A percentile compares a stretch with the other conserved stretches of the same genome.
Conservation (phyloP, 2,113 vertebrate species). For the Pollimyrus isidori region DNA sequence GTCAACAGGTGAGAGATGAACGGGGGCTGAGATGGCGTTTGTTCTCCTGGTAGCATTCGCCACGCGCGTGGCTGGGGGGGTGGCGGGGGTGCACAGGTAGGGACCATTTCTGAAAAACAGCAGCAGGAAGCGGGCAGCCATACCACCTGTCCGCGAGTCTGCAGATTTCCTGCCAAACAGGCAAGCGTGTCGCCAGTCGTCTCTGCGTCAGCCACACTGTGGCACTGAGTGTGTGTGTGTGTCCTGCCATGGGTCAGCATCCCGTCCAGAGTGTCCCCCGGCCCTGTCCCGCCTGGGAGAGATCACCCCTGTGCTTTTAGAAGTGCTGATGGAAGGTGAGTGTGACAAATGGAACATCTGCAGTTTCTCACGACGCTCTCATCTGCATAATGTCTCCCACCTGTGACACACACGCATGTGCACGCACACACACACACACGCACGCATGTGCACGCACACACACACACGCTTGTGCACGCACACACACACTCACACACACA, state of each 20-base stretch:
- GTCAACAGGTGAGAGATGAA: constrained; percentile 2
- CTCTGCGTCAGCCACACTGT: background rate
- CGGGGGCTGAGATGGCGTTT: background rate
- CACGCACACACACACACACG: background rate
- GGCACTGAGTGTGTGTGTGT: background rate
- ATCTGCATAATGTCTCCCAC: background rate
- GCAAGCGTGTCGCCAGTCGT: background rate
- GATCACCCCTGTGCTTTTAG: background rate
- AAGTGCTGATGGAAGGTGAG: background rate
- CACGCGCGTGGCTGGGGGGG: background rate
- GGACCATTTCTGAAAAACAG: background rate
- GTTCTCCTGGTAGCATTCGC: background rate
- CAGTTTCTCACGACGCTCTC: background rate
- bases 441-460: background rate
- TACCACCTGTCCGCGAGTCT: background rate
- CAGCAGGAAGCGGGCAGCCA: background rate
- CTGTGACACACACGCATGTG: background rate
- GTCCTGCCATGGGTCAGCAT: background rate
- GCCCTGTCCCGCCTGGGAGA: background rate
- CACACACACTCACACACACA: too few species aligned
- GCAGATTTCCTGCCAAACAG: background rate
- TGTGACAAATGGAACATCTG: background rate
- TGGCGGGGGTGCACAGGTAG: background rate
- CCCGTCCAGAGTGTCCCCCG: background rate
- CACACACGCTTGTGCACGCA: background rate